Percentiles rank a stretch among this genome's conserved stretches.
Evolutionary conservation across 2,113 vertebrate genomes (phyloP).

Genomic region (Xerus inauris): DNA sequence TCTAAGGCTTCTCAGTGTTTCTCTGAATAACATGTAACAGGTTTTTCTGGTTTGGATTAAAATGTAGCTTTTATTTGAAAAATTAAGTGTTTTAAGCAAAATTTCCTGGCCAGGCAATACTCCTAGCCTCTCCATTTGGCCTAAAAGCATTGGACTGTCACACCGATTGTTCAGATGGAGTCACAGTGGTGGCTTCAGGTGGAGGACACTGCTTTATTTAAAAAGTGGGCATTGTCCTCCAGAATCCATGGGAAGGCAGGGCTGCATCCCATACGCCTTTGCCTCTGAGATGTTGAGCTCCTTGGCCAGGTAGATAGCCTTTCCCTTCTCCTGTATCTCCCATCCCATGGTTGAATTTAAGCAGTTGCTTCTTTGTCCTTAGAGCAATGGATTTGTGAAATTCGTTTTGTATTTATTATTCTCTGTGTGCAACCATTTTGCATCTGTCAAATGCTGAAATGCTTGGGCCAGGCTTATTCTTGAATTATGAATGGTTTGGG

Average conservation of each 20-base stretch:
- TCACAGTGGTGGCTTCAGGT: neutral
- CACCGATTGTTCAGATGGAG: neutral
- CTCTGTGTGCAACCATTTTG: conserved; percentile 44
- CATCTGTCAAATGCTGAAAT: neutral
- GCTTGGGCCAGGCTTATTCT: neutral
- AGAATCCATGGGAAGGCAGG: neutral
- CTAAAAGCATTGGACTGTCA: neutral
- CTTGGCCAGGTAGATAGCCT: neutral
- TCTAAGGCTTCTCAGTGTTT: neutral
- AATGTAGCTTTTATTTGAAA: conserved; percentile 16
- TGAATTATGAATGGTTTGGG: neutral
- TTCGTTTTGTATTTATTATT: conserved; percentile 72
- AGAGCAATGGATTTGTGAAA: conserved; percentile 56
- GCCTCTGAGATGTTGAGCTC: conserved; percentile 67
- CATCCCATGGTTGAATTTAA: conserved; percentile 55
- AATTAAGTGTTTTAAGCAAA: neutral
- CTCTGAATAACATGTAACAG: neutral
- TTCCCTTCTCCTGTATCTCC: neutral
- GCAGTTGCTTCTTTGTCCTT: conserved; percentile 72
- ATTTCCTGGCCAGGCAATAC: neutral
- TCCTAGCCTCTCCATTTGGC: neutral
- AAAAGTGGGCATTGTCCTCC: conserved; percentile 37
- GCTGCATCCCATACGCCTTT: neutral
- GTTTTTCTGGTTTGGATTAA: neutral
- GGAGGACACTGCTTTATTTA: neutral